Evolutionary conservation across 30 jellyfish, hydroid and myxozoan species (phyloP).

Genomic region (Turritopsis dohrnii): DNA sequence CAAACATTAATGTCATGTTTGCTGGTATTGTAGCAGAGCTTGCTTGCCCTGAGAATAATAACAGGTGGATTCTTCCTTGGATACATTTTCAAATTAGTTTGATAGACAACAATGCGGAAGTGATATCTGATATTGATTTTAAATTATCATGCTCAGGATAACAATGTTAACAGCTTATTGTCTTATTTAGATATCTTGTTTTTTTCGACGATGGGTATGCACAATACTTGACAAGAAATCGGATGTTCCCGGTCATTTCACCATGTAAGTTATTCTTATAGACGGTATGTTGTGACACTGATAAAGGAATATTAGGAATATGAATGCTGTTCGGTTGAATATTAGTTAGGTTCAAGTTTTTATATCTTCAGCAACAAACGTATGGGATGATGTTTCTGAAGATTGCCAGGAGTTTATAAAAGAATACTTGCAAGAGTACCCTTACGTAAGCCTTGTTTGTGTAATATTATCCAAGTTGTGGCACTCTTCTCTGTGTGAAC

Average conservation of each 20-base stretch:
- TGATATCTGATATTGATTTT: not conserved
- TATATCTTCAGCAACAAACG: slow-evolving; percentile 56
- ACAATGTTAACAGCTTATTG: too few species aligned
- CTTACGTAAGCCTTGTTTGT: slow-evolving; percentile 21
- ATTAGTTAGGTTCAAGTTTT: not conserved
- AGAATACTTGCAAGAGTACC: slow-evolving; percentile 84
- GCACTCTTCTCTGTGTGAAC: too few species aligned
- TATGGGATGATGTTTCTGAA: slow-evolving; percentile 84
- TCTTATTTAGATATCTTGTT: slow-evolving; percentile 63
- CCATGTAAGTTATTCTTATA: slow-evolving; percentile 39
- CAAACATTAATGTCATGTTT: slow-evolving; percentile 50
- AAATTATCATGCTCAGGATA: too few species aligned
- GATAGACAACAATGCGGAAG: not conserved
- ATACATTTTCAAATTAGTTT: not conserved
- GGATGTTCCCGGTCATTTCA: slow-evolving; percentile 50
- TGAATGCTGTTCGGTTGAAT: too few species aligned
- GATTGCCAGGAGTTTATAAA: slow-evolving; percentile 69
- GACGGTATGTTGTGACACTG: not conserved
- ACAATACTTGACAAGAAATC: slow-evolving; percentile 50
- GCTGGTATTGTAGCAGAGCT: slow-evolving; percentile 81
- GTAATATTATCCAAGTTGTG: not conserved
- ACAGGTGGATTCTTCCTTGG: slow-evolving; percentile 48
- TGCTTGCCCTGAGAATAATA: slow-evolving; percentile 64
- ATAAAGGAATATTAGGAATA: not conserved
- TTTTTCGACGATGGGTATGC: slow-evolving; percentile 86